Evolutionary conservation across 2,113 vertebrate species (phyloP).

Genomic region (Campylorhamphus procurvoides): DNA sequence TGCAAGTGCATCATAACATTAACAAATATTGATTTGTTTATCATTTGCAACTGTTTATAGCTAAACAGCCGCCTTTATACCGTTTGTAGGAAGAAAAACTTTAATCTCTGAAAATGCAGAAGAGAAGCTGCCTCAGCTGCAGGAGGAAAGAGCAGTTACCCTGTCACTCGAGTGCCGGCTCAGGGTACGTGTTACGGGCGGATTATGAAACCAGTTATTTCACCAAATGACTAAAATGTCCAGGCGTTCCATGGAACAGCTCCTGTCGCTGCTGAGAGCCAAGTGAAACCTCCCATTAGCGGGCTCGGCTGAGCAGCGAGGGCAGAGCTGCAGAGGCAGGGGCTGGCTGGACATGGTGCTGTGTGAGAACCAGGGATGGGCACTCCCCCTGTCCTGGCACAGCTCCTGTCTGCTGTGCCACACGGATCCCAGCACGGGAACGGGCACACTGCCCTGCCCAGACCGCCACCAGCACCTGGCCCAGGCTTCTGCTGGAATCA

Average conservation of each 20-base stretch:
- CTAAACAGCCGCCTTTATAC: constrained; percentile 38
- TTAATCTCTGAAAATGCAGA: background rate
- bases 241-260: background rate
- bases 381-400: background rate
- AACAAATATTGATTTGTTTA: constrained; percentile 84
- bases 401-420: background rate
- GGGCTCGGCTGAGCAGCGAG: background rate
- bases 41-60: constrained; percentile 77
- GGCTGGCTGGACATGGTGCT: background rate
- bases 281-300: background rate
- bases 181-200: background rate
- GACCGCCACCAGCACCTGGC: background rate
- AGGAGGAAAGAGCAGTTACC: background rate
- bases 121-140: background rate
- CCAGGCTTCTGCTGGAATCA: background rate
- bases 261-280: background rate
- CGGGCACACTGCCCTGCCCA: accelerated
- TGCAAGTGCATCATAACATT: constrained; percentile 77
- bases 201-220: constrained; percentile 42
- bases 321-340: background rate
- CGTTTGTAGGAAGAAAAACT: constrained; percentile 8
- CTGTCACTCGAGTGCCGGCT: background rate
- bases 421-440: accelerated
- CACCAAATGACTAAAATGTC: constrained; percentile 35
- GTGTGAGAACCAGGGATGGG: background rate